A percentile compares a stretch with the other conserved stretches of the same genome.
Evolutionary conservation across 2,888 invertebrate species (phyloP).

Genomic region (Platycnemis pennipes): DNA sequence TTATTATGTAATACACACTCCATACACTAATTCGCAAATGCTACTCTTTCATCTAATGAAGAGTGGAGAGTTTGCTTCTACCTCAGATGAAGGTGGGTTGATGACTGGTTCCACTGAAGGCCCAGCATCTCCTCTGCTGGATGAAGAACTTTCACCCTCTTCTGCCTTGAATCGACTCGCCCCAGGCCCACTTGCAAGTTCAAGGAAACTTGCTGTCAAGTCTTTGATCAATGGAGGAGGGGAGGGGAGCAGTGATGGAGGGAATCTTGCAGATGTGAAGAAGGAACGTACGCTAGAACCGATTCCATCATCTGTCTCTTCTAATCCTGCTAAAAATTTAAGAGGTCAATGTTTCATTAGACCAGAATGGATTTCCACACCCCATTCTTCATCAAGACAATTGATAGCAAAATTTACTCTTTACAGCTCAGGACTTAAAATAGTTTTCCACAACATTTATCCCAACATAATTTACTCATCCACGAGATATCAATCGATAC

Average conservation of each 20-base stretch:
- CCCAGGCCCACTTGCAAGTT: constrained; percentile 30
- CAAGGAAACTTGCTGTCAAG: constrained; percentile 41
- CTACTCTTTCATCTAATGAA: no score
- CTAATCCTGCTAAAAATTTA: constrained; percentile 3
- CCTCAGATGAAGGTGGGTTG: constrained; percentile 10
- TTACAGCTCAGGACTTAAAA: no score
- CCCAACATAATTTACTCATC: no score
- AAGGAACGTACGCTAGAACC: constrained; percentile 3
- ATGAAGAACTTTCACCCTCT: constrained; percentile 60
- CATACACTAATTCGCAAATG: no score
- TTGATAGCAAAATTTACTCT: no score
- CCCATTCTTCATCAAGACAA: no score
- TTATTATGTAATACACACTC: no score
- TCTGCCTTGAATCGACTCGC: neutral
- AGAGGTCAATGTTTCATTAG: no score
- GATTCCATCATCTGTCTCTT: neutral
- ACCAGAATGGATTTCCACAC: no score
- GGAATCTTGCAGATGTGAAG: neutral
- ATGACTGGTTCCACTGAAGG: constrained; percentile 45
- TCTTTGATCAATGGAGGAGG: constrained; percentile 53
- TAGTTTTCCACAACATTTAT: no score
- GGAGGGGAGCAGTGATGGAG: neutral
- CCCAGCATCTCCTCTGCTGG: constrained; percentile 59
- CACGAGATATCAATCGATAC: no score
- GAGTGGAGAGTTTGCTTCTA: neutral